phyloP scores from a whole-genome alignment of 2,888 invertebrate genomes.

The Rhamnusium bicolor region DNA sequence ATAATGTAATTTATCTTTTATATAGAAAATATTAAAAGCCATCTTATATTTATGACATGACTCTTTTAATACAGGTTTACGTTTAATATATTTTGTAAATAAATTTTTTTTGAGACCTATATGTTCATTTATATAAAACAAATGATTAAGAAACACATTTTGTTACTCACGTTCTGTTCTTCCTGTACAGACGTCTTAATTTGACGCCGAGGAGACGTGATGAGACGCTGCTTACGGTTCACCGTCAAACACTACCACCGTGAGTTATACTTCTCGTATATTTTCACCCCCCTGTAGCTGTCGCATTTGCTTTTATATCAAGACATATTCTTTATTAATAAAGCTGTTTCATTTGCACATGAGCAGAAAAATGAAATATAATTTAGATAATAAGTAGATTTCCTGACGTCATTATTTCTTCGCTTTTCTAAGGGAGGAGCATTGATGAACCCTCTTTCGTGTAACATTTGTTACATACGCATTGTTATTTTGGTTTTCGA shows the following conservation, averaged over 20 bases:
- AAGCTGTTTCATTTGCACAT: slow-evolving; percentile 1
- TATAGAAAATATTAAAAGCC: no score
- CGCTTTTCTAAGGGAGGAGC: background rate
- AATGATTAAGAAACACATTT: no score
- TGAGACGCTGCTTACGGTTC: background rate
- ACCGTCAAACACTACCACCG: slow-evolving; percentile 13
- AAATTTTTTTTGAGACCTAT: no score
- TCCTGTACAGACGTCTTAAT: background rate
- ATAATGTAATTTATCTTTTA: no score
- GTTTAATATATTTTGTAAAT: no score
- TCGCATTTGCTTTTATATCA: slow-evolving; percentile 10
- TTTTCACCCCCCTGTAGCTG: slow-evolving; percentile 17
- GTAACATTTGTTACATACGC: no score
- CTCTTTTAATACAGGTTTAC: no score
- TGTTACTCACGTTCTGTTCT: slow-evolving; percentile 1
- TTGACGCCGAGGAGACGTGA: background rate
- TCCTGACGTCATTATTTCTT: background rate
- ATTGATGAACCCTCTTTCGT: no score
- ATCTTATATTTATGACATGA: no score
- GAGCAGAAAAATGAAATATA: slow-evolving; percentile 4
- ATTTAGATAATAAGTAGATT: background rate
- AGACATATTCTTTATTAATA: slow-evolving; percentile 20
- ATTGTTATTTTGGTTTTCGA: no score
- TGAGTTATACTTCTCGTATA: background rate
- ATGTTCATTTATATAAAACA: no score